These are phyloP conservation scores for Danio albolineatus DNA, from an alignment of 2,797 vertebrate genomes.

Conservation along the genomic window DNA sequence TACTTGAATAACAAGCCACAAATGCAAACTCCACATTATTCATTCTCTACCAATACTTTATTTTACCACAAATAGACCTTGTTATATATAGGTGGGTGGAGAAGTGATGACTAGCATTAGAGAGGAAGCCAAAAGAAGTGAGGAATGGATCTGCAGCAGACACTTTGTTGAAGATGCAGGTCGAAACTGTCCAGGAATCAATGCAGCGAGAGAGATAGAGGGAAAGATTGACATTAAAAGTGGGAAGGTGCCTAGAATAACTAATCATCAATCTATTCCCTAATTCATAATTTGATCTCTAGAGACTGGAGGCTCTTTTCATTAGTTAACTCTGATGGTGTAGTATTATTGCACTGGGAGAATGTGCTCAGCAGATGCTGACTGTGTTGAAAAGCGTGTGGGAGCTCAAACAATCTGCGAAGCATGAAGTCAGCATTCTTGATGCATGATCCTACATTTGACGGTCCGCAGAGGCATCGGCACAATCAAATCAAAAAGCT, in stretches of 20 bases:
- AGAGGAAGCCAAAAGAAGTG: constrained; percentile 37
- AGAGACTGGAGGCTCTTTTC: constrained; percentile 31
- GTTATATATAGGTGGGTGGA: constrained; percentile 34
- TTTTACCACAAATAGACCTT: constrained; percentile 35
- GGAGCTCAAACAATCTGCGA: constrained; percentile 19
- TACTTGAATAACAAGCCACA: constrained; percentile 12
- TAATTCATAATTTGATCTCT: constrained; percentile 40
- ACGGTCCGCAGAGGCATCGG: constrained; percentile 37
- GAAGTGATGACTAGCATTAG: constrained; percentile 28
- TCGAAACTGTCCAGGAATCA: constrained; percentile 55
- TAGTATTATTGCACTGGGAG: constrained; percentile 39
- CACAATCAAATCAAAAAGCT: constrained; percentile 60
- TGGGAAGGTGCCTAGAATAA: constrained; percentile 35
- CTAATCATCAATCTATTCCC: constrained; percentile 36
- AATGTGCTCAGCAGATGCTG: constrained; percentile 28
- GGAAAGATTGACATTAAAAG: constrained; percentile 29
- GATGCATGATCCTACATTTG: constrained; percentile 32
- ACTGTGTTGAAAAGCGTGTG: constrained; percentile 31
- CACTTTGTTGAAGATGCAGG: constrained; percentile 53
- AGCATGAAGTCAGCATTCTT: constrained; percentile 45
- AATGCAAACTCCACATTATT: background rate
- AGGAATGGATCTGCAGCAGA: constrained; percentile 50
- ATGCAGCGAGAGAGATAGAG: constrained; percentile 43
- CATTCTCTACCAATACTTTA: background rate
- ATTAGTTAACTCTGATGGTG: constrained; percentile 33